Evolutionary conservation across 2,797 vertebrate genomes (phyloP), one percentile per base, ranked within the genome.

Genomic region (Diplodus sargus): DNA sequence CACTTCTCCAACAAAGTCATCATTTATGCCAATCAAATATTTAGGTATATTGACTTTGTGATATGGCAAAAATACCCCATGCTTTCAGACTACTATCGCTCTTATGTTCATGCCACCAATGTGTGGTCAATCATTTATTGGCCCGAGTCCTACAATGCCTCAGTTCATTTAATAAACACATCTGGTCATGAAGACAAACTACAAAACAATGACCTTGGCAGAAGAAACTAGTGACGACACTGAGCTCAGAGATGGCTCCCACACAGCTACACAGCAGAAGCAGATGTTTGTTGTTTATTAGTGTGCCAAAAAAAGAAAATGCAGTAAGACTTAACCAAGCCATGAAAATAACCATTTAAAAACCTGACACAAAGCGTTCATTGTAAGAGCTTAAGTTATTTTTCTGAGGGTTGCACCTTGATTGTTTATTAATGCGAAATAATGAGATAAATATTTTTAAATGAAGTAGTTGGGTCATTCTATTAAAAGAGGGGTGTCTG

Each of bases 21-120:
- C 15, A 67, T 61, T 71, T 30, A 66, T 52, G 48, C 23, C 20
- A 48, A 45, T 56, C 13, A 57, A 74, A 74, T 62, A 63, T 57
- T 56, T 25, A 56, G 4, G 49, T 57, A 16, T 57, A 49, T 14
- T 56, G 49, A 62, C 43, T 48, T 47, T 48, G 39, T 16, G 25
- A 54, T 62, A 57, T 18, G 57, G 52, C 14, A 56, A n/a, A 51
- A 16, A 65, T 25, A 60, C n/a, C 10, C 7, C 20, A 17, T 16
- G 4, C 20, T 58, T 58, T 63, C 51, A 62, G 6, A 54, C 22
- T 22, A 5, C 20, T 4, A 7, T 14, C 4, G 10, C n/a, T 42
- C 0, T 65, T 63, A 23, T 45, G 28, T 12, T 69, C 22, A 43
- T 30, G 30, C 49, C 57, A 48, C 5, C 61, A 65, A 51, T 22